These are phyloP conservation scores for Botrylloides violaceus DNA, from an alignment of 23 tunicate genomes.

Conservation along the genomic window DNA sequence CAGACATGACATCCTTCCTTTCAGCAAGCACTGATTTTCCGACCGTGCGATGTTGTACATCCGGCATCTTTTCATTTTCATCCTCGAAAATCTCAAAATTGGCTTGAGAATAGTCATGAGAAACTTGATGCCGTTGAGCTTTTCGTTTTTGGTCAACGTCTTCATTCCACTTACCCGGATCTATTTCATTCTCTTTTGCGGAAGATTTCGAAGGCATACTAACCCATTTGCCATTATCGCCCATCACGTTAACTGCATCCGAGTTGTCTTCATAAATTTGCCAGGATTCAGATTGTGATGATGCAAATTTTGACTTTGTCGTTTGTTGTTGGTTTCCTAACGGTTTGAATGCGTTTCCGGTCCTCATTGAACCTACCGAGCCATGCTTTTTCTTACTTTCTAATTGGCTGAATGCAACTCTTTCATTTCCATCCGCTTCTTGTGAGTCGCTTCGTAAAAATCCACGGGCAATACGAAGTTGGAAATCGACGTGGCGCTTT, in stretches of 20 bases:
- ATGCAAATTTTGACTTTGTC: too few relatives aligned
- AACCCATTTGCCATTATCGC: slow-evolving; percentile 10
- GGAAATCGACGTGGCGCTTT: slow-evolving; percentile 11
- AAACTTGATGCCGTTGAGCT: not conserved
- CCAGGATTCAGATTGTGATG: not conserved
- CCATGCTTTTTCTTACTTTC: slow-evolving; percentile 6
- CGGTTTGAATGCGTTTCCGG: slow-evolving; percentile 17
- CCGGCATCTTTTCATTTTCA: not conserved
- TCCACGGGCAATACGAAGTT: not conserved
- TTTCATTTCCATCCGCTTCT: not conserved
- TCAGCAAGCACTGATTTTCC: not conserved
- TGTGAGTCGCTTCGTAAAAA: not conserved
- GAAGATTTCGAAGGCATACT: not conserved
- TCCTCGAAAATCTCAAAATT: not conserved
- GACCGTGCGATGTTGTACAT: not conserved
- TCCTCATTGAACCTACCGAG: slow-evolving; percentile 8
- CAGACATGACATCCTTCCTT: not conserved
- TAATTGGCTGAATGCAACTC: not conserved
- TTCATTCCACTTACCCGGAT: slow-evolving; percentile 17
- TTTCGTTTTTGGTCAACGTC: not conserved
- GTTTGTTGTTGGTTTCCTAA: not conserved
- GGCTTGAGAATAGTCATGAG: not conserved
- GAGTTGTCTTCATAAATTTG: slow-evolving; percentile 15
- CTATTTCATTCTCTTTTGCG: not conserved
- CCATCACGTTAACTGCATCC: slow-evolving; percentile 12